Base-by-base conservation (phyloP, 2,888 invertebrate species). In the Agelastica alni region DNA sequence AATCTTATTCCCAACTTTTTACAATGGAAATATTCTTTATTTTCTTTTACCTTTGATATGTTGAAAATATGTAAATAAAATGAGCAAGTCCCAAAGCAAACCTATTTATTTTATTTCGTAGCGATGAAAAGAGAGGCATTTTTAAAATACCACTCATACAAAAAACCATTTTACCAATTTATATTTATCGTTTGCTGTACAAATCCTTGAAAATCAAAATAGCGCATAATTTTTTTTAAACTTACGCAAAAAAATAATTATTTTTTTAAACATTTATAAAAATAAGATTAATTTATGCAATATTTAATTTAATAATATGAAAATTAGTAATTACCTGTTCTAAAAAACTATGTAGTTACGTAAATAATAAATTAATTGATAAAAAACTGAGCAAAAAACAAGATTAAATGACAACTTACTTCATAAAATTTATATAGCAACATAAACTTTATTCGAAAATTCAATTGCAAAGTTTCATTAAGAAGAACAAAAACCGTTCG, bases 41-140 rank as follows among this genome's bases (percentile, higher is more conserved):
- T n/a, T n/a, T n/a, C n/a, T n/a, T n/a, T n/a, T n/a, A n/a, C 36
- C 36, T 36, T 26, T 14, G 36, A 36, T 36, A 45, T 36, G 45
- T 22, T 45, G 9, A 22, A 45, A 45, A 45, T 45, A 45, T 45
- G 45, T 34, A 34, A 45, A 45, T 45, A 45, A 34, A 17, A 45
- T 45, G 34, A 45, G 45, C 45, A 45, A 45, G 34, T 45, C 45
- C 34, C 36, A 34, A 34, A 45, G 36, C 34, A 9, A 45, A 32
- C 44, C 20, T 45, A 45, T 45, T 45, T 31, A 45, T 45, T 45
- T 45, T 45, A 45, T 45, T 45, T 22, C 22, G n/a, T 20, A 22
- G 45, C 45, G 34, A 45, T 45, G 44, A 45, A 45, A 34, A 45
- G 36, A 36, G 14, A 36, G 34, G 34, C 20, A 45, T 45, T 45